phyloP scores from a whole-genome alignment of 2,888 invertebrate species.

The Eustalomyia histrio region DNA sequence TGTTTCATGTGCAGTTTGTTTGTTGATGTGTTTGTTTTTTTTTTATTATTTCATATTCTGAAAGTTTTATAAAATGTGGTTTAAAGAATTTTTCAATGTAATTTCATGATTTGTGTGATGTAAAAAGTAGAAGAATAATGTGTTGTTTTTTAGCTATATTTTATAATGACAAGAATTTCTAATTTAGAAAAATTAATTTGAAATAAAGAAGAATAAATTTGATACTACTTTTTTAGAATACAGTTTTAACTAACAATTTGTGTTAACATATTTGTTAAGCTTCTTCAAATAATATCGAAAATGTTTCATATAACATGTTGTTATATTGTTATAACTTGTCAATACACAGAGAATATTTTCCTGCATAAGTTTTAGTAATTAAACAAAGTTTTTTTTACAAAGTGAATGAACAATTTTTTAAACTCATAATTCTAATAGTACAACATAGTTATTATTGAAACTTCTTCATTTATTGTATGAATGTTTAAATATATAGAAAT shows the following conservation, averaged over 20 bases:
- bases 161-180: conserved; percentile 51
- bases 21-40: conserved; percentile 31
- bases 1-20: conserved; percentile 9
- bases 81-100: conserved; percentile 65
- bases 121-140: conserved; percentile 52
- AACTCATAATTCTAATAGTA: too few relatives aligned
- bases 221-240: background rate
- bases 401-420: too few relatives aligned
- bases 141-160: conserved; percentile 26
- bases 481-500: too few relatives aligned
- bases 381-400: too few relatives aligned
- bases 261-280: too few relatives aligned
- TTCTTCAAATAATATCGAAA: too few relatives aligned
- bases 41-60: conserved; percentile 23
- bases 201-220: conserved; percentile 37
- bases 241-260: background rate
- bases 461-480: too few relatives aligned
- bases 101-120: conserved; percentile 63
- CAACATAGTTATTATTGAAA: too few relatives aligned
- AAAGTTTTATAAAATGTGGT: conserved; percentile 56
- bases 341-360: too few relatives aligned
- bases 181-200: conserved; percentile 32
- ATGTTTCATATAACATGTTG: too few relatives aligned
- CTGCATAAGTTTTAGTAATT: too few relatives aligned
- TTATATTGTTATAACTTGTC: too few relatives aligned